These are phyloP conservation scores for Turnix velox DNA, from an alignment of 2,113 vertebrate genomes.

Conservation along the genomic window DNA sequence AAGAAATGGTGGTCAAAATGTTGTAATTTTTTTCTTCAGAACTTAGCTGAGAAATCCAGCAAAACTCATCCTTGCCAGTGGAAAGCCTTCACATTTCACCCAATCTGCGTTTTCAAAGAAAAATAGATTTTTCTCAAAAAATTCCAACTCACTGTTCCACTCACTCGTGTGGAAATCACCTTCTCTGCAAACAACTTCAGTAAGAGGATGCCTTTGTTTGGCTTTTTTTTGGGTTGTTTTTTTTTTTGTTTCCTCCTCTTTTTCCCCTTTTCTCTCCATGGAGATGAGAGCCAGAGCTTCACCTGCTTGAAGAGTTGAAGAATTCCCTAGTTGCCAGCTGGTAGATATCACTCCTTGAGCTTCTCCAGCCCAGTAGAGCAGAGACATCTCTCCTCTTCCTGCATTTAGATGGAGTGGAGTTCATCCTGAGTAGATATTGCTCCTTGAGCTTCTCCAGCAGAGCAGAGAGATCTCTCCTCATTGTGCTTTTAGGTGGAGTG, in stretches of 20 bases:
- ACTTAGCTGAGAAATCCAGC: conserved; percentile 41
- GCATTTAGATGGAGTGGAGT: not conserved
- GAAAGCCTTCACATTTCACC: conserved; percentile 7
- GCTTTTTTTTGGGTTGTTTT: fast-evolving
- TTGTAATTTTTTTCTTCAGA: conserved; percentile 22
- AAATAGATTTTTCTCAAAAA: conserved; percentile 15
- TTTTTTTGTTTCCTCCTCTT: fast-evolving
- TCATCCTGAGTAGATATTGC: not conserved
- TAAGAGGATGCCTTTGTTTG: too few relatives aligned
- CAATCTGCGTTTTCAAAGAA: conserved; percentile 17
- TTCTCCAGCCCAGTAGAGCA: fast-evolving
- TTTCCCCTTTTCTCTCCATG: not conserved
- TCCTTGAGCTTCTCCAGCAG: not conserved
- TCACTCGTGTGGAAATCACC: conserved; percentile 23
- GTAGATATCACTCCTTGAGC: not conserved
- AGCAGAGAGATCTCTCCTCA: fast-evolving
- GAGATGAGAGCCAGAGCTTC: not conserved
- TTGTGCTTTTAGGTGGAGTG: not conserved
- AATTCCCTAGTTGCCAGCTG: not conserved
- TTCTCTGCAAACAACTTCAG: not conserved
- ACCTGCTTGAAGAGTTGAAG: not conserved
- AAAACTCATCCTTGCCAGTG: conserved; percentile 34
- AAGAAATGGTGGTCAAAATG: not conserved
- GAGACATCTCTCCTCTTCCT: not conserved
- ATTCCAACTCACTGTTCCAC: not conserved